Percentiles rank a stretch among this genome's conserved stretches.
These are phyloP conservation scores for Luidia sarsii DNA, from an alignment of 53 echinoderm and acorn worm genomes.

Conservation along the genomic window DNA sequence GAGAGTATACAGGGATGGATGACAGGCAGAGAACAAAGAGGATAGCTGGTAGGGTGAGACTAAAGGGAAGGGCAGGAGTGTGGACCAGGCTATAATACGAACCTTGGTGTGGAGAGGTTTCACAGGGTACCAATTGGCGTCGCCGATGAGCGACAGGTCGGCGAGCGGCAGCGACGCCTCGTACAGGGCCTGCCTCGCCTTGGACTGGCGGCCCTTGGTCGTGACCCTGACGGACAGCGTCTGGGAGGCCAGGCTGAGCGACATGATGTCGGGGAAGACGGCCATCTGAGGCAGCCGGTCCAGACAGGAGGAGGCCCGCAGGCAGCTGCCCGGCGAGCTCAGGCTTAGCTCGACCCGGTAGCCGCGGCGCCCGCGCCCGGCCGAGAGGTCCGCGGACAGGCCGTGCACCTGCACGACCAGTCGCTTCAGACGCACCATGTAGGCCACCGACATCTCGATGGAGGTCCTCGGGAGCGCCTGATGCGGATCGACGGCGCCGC, in stretches of 20 bases:
- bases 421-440: background rate
- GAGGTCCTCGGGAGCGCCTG: background rate
- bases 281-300: background rate
- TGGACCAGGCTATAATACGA: background rate
- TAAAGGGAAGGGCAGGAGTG: too few relatives aligned
- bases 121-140: background rate
- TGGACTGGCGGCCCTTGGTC: background rate
- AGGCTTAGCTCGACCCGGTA: conserved; percentile 3
- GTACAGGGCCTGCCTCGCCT: background rate
- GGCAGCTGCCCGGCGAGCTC: background rate
- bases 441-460: background rate
- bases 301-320: background rate
- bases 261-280: background rate
- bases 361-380: background rate
- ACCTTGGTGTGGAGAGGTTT: background rate
- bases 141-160: conserved; percentile 9
- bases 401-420: background rate
- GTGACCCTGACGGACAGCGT: background rate
- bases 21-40: background rate
- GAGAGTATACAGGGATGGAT: background rate
- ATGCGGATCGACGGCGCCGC: too few relatives aligned
- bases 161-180: background rate
- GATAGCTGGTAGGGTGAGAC: too few relatives aligned
- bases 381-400: background rate
- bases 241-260: conserved; percentile 10